Conservation (phyloP, 2,888 invertebrate species). For the Microctonus aethiopoides region DNA sequence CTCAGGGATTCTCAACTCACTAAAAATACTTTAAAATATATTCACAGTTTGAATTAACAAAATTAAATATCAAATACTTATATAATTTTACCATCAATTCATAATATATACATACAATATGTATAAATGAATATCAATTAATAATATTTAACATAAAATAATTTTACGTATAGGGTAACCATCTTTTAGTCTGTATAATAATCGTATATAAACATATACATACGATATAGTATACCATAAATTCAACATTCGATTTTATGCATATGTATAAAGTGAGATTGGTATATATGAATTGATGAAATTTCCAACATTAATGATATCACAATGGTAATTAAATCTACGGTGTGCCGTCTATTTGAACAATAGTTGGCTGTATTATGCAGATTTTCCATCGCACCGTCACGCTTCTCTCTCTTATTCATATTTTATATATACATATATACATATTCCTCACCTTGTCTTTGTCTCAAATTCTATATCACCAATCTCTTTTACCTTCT, state of each 20-base stretch:
- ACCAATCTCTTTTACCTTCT: slow-evolving; percentile 24
- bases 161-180: not conserved
- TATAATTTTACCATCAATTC: not conserved
- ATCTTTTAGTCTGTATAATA: not conserved
- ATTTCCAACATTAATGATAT: slow-evolving; percentile 68
- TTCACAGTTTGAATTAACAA: no score
- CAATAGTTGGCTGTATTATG: slow-evolving; percentile 68
- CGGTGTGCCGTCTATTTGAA: slow-evolving; percentile 67
- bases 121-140: not conserved
- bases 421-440: not conserved
- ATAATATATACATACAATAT: no score
- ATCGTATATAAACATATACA: not conserved
- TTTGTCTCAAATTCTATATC: slow-evolving; percentile 37
- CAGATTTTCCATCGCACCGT: slow-evolving; percentile 64
- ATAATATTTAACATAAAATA: not conserved
- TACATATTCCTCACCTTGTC: slow-evolving; percentile 24
- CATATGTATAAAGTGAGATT: slow-evolving; percentile 60
- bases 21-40: slow-evolving; percentile 12
- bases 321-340: slow-evolving; percentile 68
- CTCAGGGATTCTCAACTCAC: slow-evolving; percentile 59
- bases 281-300: slow-evolving; percentile 66
- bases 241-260: slow-evolving; percentile 64
- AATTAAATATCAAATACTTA: not conserved
- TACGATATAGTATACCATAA: slow-evolving; percentile 2
- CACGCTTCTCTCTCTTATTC: slow-evolving; percentile 41